A percentile compares a stretch with the other conserved stretches of the same genome.
These are phyloP conservation scores for Thalassophryne amazonica DNA, from an alignment of 2,797 vertebrate species.

Conservation along the genomic window DNA sequence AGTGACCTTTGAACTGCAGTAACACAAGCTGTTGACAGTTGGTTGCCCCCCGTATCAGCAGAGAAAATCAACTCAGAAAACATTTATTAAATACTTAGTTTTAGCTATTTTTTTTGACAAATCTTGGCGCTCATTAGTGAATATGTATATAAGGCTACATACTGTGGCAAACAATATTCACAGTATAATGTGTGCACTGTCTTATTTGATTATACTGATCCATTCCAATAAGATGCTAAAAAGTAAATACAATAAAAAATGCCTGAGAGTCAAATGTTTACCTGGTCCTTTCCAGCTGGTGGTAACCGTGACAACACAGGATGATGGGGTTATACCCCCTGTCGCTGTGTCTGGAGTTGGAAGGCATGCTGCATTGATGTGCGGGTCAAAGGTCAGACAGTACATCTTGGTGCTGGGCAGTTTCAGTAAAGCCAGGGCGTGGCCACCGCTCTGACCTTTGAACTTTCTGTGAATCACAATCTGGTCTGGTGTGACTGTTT, in stretches of 20 bases:
- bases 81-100: no score
- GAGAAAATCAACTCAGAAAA: no score
- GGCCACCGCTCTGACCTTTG: constrained; percentile 84
- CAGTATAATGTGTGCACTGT: no score
- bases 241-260: neutral
- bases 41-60: no score
- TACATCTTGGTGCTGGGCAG: constrained; percentile 82
- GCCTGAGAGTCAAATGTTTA: constrained; percentile 32
- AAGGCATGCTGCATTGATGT: constrained; percentile 85
- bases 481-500: constrained; percentile 75
- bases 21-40: no score
- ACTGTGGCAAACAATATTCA: no score
- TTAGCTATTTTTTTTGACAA: no score
- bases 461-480: constrained; percentile 88
- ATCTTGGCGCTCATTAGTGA: no score
- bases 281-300: constrained; percentile 86
- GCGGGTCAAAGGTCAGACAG: constrained; percentile 83
- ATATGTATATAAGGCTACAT: no score
- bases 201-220: no score
- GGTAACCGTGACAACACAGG: constrained; percentile 87
- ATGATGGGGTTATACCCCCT: constrained; percentile 59
- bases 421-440: constrained; percentile 86
- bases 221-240: no score
- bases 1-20: no score
- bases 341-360: constrained; percentile 68